Evolutionary conservation across 2,113 vertebrate genomes (phyloP).

Genomic region (Serilophus lunatus): DNA sequence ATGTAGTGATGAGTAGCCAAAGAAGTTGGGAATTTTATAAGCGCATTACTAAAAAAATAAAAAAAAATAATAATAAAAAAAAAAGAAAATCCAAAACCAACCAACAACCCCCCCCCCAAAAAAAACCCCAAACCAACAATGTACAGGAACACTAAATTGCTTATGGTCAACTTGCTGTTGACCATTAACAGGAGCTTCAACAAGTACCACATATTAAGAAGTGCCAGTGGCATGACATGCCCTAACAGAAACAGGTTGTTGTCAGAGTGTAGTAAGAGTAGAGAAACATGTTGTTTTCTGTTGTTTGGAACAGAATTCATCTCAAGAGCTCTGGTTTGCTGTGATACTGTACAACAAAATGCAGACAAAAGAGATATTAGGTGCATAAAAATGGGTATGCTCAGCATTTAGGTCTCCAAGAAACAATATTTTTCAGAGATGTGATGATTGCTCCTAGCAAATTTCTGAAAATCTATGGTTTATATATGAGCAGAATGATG

Average conservation of each 20-base stretch:
- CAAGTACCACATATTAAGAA: neutral
- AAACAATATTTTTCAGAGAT: neutral
- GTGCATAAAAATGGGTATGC: neutral
- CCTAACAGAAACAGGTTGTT: neutral
- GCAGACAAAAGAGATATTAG: neutral
- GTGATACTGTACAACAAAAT: neutral
- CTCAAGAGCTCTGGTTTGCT: neutral
- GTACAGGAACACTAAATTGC: neutral
- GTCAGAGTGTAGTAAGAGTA: neutral
- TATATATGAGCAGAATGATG: neutral
- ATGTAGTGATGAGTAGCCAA: neutral
- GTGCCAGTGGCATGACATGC: fast-evolving
- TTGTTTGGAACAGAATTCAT: neutral
- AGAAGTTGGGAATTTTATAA: neutral
- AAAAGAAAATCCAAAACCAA: neutral
- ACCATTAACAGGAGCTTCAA: neutral
- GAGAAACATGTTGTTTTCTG: neutral
- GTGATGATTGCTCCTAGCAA: neutral
- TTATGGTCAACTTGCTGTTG: neutral
- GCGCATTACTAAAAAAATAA: neutral
- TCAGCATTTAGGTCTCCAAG: neutral
- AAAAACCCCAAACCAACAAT: no score
- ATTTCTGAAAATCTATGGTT: neutral
- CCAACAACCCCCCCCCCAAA: neutral
- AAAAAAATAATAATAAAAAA: no score